Evolutionary conservation across 2,113 vertebrate genomes (phyloP).

Genomic region (Sturnira hondurensis): DNA sequence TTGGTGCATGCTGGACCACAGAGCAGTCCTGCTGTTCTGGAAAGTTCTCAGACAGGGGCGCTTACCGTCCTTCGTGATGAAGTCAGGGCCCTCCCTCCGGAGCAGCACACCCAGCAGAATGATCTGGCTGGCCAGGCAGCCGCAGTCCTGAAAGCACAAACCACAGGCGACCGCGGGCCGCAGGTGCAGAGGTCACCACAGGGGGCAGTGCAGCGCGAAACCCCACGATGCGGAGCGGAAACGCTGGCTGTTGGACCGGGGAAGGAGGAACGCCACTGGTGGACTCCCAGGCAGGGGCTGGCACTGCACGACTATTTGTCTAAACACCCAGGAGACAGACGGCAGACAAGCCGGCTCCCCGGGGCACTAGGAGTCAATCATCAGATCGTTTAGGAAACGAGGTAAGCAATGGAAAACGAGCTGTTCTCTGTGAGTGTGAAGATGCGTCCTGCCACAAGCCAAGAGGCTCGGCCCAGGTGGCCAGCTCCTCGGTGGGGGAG

Average conservation of each 20-base stretch:
- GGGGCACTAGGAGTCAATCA: not conserved
- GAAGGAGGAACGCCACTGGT: not conserved
- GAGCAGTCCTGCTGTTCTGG: not conserved
- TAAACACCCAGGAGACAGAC: not conserved
- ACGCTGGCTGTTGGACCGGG: not conserved
- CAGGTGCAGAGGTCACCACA: not conserved
- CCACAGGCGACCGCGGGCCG: not conserved
- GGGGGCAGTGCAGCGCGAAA: not conserved
- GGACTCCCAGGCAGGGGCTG: not conserved
- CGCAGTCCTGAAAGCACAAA: constrained; percentile 86
- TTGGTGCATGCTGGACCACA: not conserved
- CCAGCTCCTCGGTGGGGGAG: not conserved
- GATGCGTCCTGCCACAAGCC: not conserved
- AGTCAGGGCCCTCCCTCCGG: constrained; percentile 92
- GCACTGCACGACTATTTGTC: not conserved
- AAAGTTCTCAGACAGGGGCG: not conserved
- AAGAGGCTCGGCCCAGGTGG: not conserved
- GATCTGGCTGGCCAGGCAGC: constrained; percentile 91
- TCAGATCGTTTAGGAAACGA: not conserved
- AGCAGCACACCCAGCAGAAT: constrained; percentile 89
- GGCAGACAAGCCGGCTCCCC: not conserved
- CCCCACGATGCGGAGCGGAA: not conserved
- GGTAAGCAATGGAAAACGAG: not conserved
- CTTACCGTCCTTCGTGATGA: constrained; percentile 92
- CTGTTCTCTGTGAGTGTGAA: not conserved